Evolutionary conservation across 92 coral and sea anemone genomes (phyloP), one percentile per base, ranked within the genome.

Genomic region (Parazoanthus darwini): DNA sequence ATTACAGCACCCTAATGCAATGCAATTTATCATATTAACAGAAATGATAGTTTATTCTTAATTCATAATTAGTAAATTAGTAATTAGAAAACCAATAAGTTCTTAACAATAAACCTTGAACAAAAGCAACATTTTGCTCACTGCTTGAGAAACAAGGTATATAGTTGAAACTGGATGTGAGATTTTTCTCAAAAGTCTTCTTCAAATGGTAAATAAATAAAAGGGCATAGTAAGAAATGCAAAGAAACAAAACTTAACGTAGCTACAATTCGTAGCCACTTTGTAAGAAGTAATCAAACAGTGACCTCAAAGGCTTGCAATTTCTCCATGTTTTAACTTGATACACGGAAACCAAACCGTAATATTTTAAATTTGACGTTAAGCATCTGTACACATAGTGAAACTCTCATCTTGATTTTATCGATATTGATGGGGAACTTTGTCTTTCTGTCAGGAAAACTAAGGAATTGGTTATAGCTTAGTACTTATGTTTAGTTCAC

Each of bases 11-110:
- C 50, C 15, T 25, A n/a, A 8, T 54, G 4, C 59, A 73, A 73
- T 73, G 77, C 59, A 81, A 39, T 59, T 79, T 48, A 79, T 15
- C 42, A 81, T 37, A 81, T 81, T 44, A 81, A 63, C 85, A 81
- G 18, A 18, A 81, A 65, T n/a, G 22, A 51, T n/a, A 79, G 59
- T 54, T 79, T 51, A 79, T 79, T 14, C n/a, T 35, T 79, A 79
- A 51, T 79, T 79, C 33, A 26, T 50, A 79, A 59, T 63, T 38
- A 37, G 51, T 59, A 63, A 54, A 56, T 58, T 80, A 80, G 85
- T 35, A 81, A 81, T 51, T 81, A 56, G 48, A 56, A 81, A 81
- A 81, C 46, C 71, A 38, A 38, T 37, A 3, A 37, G 11, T 5
- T 54, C 18, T 59, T 15, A 35, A 35, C 36, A 35, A 35, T 18